Conservation (phyloP, 2,797 vertebrate species). For the Pachyuromys duprasi region DNA sequence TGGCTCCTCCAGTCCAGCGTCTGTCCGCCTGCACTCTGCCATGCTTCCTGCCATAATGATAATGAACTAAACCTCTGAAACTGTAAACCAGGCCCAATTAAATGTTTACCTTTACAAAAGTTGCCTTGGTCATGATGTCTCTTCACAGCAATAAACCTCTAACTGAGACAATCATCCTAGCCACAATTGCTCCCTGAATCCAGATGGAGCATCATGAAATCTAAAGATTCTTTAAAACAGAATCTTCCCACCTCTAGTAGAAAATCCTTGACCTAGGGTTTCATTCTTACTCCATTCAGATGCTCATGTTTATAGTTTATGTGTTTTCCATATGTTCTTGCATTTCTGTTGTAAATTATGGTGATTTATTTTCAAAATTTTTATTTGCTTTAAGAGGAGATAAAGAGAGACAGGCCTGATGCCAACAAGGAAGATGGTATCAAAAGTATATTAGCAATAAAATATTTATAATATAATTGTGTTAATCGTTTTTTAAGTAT, state of each 20-base stretch:
- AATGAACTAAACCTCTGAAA: too few relatives aligned
- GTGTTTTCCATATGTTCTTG: neutral
- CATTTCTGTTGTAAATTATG: constrained; percentile 8
- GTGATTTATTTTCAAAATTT: neutral
- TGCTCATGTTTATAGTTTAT: neutral
- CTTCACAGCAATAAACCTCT: too few relatives aligned
- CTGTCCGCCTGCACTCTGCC: too few relatives aligned
- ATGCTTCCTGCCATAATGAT: too few relatives aligned
- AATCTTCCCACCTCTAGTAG: neutral
- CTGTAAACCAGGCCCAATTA: too few relatives aligned
- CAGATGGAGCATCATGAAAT: neutral
- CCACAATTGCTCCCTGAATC: neutral
- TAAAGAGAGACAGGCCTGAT: neutral
- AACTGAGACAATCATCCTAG: too few relatives aligned
- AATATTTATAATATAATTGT: neutral
- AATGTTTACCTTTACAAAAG: too few relatives aligned
- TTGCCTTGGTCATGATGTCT: too few relatives aligned
- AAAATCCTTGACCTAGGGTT: neutral
- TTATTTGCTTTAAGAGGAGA: neutral
- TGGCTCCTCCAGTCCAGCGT: too few relatives aligned
- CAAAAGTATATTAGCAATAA: neutral
- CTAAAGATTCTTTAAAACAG: neutral
- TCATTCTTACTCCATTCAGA: neutral
- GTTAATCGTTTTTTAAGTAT: neutral
- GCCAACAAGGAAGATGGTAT: neutral